Percentiles rank a stretch among this genome's conserved stretches.
Conservation (phyloP, 1,140 invertebrate genomes). For the Bombus balteatus region DNA sequence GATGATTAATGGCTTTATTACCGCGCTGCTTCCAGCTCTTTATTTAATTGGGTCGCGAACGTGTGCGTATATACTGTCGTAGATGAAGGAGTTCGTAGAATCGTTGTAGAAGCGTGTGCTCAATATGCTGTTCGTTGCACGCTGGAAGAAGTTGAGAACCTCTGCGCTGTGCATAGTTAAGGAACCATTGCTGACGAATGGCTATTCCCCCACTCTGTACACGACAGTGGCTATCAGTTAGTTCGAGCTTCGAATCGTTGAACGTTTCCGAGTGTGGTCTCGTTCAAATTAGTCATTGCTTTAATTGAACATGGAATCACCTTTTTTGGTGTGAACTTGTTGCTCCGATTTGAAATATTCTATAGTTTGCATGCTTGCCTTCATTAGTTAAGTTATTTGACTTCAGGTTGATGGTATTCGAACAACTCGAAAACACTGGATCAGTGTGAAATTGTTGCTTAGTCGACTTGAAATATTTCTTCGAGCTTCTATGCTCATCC, state of each 20-base stretch:
- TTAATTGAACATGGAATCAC: not conserved
- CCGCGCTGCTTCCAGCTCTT: not conserved
- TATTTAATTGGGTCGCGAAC: slow-evolving; percentile 26
- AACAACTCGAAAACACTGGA: not conserved
- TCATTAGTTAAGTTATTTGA: not conserved
- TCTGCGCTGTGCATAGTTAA: slow-evolving; percentile 15
- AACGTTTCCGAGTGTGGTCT: too few species aligned
- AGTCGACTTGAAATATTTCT: not conserved
- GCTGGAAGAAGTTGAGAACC: slow-evolving; percentile 2
- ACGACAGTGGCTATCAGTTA: not conserved
- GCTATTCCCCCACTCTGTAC: not conserved
- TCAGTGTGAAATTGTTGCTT: not conserved
- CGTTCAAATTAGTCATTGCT: too few species aligned
- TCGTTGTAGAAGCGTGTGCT: not conserved
- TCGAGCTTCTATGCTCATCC: too few species aligned
- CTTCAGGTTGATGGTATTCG: not conserved
- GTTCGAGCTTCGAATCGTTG: not conserved
- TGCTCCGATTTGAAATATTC: too few species aligned
- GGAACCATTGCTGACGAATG: slow-evolving; percentile 34
- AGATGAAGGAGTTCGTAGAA: not conserved
- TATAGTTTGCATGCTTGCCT: too few species aligned
- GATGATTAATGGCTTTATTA: slow-evolving; percentile 33
- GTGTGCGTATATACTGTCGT: too few species aligned
- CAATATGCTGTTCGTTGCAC: not conserved
- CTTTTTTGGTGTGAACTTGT: too few species aligned